Evolutionary conservation across 2,113 vertebrate species (phyloP), one percentile per base, ranked within the genome.

Genomic region (Diadophis punctatus): DNA sequence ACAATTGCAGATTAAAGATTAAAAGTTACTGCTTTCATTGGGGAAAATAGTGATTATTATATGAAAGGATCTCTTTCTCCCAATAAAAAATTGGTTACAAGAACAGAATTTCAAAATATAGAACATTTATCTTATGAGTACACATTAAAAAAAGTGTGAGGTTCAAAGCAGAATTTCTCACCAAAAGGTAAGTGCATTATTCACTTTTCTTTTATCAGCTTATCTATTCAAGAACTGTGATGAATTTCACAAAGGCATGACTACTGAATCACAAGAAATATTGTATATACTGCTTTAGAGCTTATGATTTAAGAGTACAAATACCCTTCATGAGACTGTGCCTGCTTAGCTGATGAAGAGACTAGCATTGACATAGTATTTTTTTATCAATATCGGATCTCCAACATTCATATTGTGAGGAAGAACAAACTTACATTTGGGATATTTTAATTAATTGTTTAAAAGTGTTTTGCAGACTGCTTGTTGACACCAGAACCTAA

Each of bases 1-100:
- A 23, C 80, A 86, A 90, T 25, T 86, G 90, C 55, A 92, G n/a
- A 88, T 88, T 58, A 93, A 46, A 60, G 46, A 92, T 20, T 85
- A 91, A 94, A 93, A 22, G 10, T 23, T 0, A 85, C 2, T 22
- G 55, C 16, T 46, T 43, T 53, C 8, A 87, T 84, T 34, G 16
- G 12, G 20, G 27, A 39, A 22, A 23, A 52, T 52, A 55, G 18
- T 53, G 34, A 23, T 43, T 52, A 39, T 80, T 80, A 39, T 80
- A 16, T 39, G 55, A 89, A 80, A 84, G 16, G 43, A 92, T 14
- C 30, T 89, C 92, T 22, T 7, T 23, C 2, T 0, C 3, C 27
- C 34, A 63, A n/a, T 63, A 91, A 74, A 12, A 88, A 2, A 55
- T 55, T 16, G 20, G 43, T 89, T 84, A 7, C 3, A 10, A 43